phyloP scores from a whole-genome alignment of 2,113 vertebrate species.

The Syrmaticus mikado region DNA sequence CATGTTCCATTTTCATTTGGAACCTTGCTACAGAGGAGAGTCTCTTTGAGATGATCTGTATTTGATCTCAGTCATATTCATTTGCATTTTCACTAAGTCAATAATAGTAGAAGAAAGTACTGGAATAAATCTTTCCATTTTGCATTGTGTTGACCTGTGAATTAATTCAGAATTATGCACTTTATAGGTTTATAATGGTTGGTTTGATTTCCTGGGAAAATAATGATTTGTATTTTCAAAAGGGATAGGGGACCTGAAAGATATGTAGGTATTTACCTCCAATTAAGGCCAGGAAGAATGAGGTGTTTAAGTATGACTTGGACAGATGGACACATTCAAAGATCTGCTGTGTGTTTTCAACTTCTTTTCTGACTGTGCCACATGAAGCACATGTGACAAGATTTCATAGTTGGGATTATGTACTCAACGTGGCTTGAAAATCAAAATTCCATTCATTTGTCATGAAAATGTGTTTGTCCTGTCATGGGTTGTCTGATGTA shows the following conservation, averaged over 20 bases:
- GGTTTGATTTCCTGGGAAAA: background rate
- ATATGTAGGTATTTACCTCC: background rate
- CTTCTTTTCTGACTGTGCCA: background rate
- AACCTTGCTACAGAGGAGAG: background rate
- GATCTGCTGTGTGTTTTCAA: background rate
- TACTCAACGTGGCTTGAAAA: background rate
- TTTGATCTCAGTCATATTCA: background rate
- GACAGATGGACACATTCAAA: background rate
- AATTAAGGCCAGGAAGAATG: background rate
- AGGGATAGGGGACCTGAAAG: background rate
- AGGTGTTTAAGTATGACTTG: background rate
- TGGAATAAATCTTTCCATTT: background rate
- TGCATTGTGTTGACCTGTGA: background rate
- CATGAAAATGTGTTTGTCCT: background rate
- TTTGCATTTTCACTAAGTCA: background rate
- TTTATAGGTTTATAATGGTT: background rate
- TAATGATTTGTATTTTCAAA: background rate
- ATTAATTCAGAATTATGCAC: background rate
- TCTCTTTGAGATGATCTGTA: background rate
- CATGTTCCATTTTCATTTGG: background rate
- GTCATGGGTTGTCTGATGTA: background rate
- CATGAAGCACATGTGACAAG: background rate
- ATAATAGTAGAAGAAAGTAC: background rate
- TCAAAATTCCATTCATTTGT: background rate
- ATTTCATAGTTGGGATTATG: background rate